Conservation (phyloP, 2,113 vertebrate species). For the Nycticebus coucang region DNA sequence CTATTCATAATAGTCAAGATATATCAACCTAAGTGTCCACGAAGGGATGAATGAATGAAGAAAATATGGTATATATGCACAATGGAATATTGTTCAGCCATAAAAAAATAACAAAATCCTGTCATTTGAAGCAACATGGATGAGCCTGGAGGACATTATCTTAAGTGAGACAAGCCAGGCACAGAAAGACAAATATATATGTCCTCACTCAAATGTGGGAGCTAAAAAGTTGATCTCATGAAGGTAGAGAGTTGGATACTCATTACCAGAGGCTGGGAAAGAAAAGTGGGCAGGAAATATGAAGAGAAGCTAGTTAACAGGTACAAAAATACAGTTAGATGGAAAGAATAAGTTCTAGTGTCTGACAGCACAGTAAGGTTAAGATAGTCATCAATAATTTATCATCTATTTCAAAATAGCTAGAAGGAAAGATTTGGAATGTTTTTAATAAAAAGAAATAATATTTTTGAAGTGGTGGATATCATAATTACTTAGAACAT, state of each 20-base stretch:
- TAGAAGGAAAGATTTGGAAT: not conserved
- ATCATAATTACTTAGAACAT: not conserved
- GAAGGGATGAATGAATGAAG: not conserved
- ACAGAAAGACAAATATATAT: not conserved
- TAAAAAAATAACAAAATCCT: not conserved
- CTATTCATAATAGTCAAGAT: not conserved
- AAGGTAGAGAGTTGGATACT: not conserved
- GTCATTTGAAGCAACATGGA: not conserved
- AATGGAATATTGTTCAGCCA: not conserved
- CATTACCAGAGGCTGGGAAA: not conserved
- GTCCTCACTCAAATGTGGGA: not conserved
- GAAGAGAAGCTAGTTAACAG: not conserved
- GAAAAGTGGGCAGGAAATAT: not conserved
- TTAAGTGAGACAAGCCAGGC: not conserved
- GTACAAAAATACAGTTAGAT: not conserved
- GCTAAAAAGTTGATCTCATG: not conserved
- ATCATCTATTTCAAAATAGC: not conserved
- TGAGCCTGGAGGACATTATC: not conserved
- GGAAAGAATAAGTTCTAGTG: not conserved
- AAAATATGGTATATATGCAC: not conserved
- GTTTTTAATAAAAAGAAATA: not conserved
- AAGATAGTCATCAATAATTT: not conserved
- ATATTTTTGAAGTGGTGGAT: not conserved
- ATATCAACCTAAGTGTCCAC: not conserved
- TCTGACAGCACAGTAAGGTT: not conserved